phyloP scores from a whole-genome alignment of 2,888 invertebrate genomes.

The Phytoseiulus persimilis region DNA sequence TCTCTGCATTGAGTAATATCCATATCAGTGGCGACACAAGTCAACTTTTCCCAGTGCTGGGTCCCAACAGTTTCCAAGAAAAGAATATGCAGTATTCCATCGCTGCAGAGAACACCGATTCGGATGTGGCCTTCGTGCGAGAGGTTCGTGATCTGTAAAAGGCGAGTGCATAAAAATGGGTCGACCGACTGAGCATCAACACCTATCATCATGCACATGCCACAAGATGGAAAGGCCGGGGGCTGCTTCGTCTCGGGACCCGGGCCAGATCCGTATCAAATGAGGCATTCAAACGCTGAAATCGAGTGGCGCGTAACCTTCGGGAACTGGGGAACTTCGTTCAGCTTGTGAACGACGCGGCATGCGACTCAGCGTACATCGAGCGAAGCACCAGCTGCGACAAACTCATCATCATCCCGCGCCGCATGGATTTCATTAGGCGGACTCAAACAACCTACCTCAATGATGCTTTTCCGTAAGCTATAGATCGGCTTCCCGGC shows the following conservation, averaged over 20 bases:
- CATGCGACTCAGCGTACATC: too few relatives aligned
- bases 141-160: constrained; percentile 16
- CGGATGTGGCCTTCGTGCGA: constrained; percentile 33
- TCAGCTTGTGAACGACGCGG: too few relatives aligned
- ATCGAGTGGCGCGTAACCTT: too few relatives aligned
- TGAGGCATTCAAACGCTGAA: too few relatives aligned
- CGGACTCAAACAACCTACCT: neutral
- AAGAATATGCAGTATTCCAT: constrained; percentile 25
- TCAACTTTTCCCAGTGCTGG: constrained; percentile 22
- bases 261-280: too few relatives aligned
- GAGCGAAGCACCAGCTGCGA: too few relatives aligned
- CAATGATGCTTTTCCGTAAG: constrained; percentile 29
- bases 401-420: too few relatives aligned
- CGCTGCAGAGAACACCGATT: constrained; percentile 25
- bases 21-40: constrained; percentile 18
- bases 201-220: neutral
- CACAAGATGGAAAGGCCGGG: too few relatives aligned
- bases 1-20: constrained; percentile 10
- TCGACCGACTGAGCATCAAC: neutral
- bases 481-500: constrained; percentile 27
- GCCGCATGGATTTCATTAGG: too few relatives aligned
- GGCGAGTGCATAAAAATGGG: neutral
- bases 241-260: too few relatives aligned
- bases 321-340: too few relatives aligned
- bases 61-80: neutral